These are phyloP conservation scores for Xerus inauris DNA, from an alignment of 2,113 vertebrate species.

Conservation along the genomic window DNA sequence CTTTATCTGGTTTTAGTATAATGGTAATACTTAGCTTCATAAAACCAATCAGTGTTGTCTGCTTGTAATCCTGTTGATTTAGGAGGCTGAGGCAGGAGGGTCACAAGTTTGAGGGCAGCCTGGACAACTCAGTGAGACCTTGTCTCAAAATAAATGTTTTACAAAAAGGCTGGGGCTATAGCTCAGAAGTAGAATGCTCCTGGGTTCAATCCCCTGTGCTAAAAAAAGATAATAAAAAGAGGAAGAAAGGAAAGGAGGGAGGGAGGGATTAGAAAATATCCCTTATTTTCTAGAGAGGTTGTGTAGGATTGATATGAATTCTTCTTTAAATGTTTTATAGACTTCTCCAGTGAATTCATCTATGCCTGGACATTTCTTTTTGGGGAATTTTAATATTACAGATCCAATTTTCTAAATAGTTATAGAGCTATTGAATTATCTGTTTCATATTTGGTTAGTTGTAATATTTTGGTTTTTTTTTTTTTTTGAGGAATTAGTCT, in stretches of 20 bases:
- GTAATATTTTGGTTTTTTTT: background rate
- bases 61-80: too few relatives aligned
- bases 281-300: conserved; percentile 32
- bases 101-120: too few relatives aligned
- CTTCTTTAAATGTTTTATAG: background rate
- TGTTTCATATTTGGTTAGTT: conserved; percentile 1
- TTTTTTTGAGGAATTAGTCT: background rate
- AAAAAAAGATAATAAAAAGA: too few relatives aligned
- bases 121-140: too few relatives aligned
- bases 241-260: too few relatives aligned
- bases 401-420: conserved; percentile 7
- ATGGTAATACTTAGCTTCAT: background rate
- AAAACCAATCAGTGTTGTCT: background rate
- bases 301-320: background rate
- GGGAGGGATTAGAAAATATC: background rate
- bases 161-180: too few relatives aligned
- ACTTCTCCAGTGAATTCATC: background rate
- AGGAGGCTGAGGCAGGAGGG: too few relatives aligned
- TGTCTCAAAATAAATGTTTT: too few relatives aligned
- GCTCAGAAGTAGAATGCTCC: too few relatives aligned
- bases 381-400: background rate
- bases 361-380: background rate
- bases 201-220: too few relatives aligned
- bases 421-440: background rate
- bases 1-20: conserved; percentile 28